These are phyloP conservation scores for Galaxea fascicularis DNA, from an alignment of 92 coral and sea anemone species.

Conservation along the genomic window DNA sequence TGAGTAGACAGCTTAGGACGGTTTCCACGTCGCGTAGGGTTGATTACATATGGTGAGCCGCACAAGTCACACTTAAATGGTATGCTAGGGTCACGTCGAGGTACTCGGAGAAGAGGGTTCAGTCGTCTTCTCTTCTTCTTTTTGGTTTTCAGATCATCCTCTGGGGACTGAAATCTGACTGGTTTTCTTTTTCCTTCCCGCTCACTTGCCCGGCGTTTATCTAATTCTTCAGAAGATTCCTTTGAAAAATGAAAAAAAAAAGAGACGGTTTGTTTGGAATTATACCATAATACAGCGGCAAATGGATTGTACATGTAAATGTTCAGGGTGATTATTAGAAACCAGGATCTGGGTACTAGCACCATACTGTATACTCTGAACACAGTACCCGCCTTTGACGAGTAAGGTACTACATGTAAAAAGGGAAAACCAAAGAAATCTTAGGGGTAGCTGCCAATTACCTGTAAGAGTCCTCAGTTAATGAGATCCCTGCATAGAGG, in stretches of 20 bases:
- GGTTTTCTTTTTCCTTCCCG: constrained; percentile 91
- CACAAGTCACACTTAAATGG: constrained; percentile 98
- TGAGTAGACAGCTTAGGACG: constrained; percentile 86
- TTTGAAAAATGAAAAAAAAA: background rate
- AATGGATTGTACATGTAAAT: too few species aligned
- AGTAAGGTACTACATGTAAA: too few species aligned
- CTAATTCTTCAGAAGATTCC: constrained; percentile 54
- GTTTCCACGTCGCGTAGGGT: constrained; percentile 97
- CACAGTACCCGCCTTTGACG: too few species aligned
- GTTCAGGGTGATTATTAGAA: too few species aligned
- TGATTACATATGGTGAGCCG: constrained; percentile 93
- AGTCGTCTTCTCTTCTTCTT: constrained; percentile 69
- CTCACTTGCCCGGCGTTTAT: constrained; percentile 65
- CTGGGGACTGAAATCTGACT: constrained; percentile 77
- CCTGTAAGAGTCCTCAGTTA: too few species aligned
- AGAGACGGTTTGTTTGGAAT: too few species aligned
- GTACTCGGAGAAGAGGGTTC: constrained; percentile 49
- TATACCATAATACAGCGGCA: too few species aligned
- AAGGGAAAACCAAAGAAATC: too few species aligned
- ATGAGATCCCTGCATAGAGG: too few species aligned
- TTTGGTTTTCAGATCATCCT: constrained; percentile 74
- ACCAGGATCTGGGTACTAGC: too few species aligned
- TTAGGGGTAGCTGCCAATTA: too few species aligned
- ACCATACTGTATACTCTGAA: too few species aligned
- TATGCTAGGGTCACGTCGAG: constrained; percentile 57